Evolutionary conservation across 2,113 vertebrate species (phyloP).

Genomic region (Lucifuga dentata): DNA sequence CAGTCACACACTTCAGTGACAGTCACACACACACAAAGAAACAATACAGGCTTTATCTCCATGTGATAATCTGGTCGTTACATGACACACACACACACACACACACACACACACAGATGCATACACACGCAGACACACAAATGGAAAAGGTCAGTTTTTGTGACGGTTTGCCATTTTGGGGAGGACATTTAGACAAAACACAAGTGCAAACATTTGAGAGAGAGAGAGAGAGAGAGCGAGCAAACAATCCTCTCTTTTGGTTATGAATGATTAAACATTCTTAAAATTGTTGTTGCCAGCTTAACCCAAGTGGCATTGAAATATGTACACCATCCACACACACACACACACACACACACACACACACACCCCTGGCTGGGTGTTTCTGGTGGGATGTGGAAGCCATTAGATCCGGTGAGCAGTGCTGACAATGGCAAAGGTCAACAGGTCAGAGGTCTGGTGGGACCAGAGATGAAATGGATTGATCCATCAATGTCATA

Average conservation of each 20-base stretch:
- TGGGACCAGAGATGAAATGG: conserved; percentile 41
- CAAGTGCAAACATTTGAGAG: conserved; percentile 10
- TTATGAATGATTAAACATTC: too few relatives aligned
- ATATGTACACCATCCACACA: not conserved
- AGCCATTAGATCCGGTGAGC: conserved; percentile 67
- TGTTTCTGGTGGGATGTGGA: conserved; percentile 55
- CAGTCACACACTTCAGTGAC: not conserved
- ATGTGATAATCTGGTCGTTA: not conserved
- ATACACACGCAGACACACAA: conserved; percentile 15
- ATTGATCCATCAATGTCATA: conserved; percentile 76
- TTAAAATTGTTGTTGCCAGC: too few relatives aligned
- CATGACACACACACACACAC: not conserved
- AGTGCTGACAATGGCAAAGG: conserved; percentile 61
- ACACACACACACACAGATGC: not conserved
- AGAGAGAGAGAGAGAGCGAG: too few relatives aligned
- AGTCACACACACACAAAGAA: conserved; percentile 5
- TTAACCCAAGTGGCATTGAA: not conserved
- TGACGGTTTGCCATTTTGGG: not conserved
- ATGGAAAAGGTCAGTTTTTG: not conserved
- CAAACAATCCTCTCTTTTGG: too few relatives aligned
- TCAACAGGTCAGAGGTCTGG: conserved; percentile 54
- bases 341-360: conserved; percentile 1
- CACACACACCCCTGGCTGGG: conserved; percentile 13
- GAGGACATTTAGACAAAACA: conserved; percentile 5
- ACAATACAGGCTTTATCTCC: not conserved